A percentile compares a stretch with the other conserved stretches of the same genome.
These are phyloP conservation scores for Corbicula japonica DNA, from an alignment of 2,888 invertebrate species.

Conservation along the genomic window DNA sequence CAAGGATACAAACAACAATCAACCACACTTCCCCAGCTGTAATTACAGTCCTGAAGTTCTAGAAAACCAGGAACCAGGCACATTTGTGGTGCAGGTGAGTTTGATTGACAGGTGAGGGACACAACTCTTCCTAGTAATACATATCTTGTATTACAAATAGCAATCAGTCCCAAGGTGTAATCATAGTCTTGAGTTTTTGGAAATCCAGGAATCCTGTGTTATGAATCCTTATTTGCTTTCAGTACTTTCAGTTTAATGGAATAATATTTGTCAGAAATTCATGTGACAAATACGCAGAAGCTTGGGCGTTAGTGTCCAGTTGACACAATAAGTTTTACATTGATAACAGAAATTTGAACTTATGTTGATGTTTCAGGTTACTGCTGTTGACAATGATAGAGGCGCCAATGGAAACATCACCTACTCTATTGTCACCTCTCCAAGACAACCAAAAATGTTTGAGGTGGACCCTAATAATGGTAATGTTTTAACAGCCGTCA, in stretches of 20 bases:
- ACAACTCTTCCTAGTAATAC: too few species aligned
- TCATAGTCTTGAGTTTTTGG: too few species aligned
- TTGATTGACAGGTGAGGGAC: too few species aligned
- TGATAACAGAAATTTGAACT: not conserved
- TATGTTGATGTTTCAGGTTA: constrained; percentile 88
- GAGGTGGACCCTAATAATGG: constrained; percentile 98
- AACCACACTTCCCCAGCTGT: constrained; percentile 98
- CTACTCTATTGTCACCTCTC: constrained; percentile 91
- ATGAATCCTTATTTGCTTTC: too few species aligned
- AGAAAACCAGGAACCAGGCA: constrained; percentile 73
- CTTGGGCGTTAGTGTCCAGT: too few species aligned
- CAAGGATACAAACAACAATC: constrained; percentile 98
- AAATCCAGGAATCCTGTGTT: too few species aligned
- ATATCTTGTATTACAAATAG: too few species aligned
- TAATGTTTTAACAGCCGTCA: constrained; percentile 91
- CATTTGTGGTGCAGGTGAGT: constrained; percentile 75
- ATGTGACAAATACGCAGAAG: too few species aligned
- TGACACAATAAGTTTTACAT: too few species aligned
- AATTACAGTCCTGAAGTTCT: constrained; percentile 91
- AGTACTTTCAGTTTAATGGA: too few species aligned
- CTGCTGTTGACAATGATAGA: constrained; percentile 98
- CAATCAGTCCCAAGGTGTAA: too few species aligned
- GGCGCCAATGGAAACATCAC: constrained; percentile 93
- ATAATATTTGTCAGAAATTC: too few species aligned
- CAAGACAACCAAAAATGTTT: constrained; percentile 97